Conservation (phyloP, 2,113 vertebrate genomes). For the Daboia siamensis region DNA sequence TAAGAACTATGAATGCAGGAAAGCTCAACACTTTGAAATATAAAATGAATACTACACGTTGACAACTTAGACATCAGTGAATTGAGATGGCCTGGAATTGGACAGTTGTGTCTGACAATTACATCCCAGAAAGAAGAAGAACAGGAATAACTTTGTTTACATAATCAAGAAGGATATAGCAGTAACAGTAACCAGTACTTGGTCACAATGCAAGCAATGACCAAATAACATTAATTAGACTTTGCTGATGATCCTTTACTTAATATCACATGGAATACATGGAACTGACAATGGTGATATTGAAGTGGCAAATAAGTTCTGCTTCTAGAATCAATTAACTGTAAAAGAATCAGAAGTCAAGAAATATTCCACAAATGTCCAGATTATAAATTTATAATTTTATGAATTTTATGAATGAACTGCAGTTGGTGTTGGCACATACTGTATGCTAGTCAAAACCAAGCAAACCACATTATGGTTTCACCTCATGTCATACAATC, state of each 20-base stretch:
- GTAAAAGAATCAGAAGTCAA: neutral
- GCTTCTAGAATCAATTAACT: neutral
- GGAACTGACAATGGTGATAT: neutral
- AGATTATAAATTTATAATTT: neutral
- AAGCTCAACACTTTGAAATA: neutral
- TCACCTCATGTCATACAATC: neutral
- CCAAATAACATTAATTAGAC: neutral
- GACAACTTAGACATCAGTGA: neutral
- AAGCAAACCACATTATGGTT: neutral
- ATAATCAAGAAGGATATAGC: neutral
- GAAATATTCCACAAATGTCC: neutral
- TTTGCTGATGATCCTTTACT: neutral
- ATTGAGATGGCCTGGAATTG: neutral
- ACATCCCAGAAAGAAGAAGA: neutral
- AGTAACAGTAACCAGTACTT: neutral
- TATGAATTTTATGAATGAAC: neutral
- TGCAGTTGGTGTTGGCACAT: neutral
- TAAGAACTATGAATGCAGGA: neutral
- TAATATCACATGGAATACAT: neutral
- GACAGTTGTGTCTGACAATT: neutral
- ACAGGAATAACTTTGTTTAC: neutral
- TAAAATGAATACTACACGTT: neutral
- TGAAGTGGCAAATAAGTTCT: neutral
- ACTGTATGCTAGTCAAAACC: neutral
- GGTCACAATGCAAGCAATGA: neutral